phyloP scores from a whole-genome alignment of 64 coral and sea anemone genomes.

The Trachythela sp. region DNA sequence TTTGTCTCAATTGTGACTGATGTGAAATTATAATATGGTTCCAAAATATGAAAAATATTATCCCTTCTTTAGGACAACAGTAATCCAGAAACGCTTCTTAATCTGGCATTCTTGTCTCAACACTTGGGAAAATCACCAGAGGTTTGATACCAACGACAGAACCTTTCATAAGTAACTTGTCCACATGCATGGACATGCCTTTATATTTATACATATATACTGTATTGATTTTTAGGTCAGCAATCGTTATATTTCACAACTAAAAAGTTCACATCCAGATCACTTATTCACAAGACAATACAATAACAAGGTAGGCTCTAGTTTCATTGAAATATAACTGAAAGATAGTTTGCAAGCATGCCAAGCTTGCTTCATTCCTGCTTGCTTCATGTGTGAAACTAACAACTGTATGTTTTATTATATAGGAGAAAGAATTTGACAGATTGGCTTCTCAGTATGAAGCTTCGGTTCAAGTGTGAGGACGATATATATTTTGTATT shows the following conservation, averaged over 20 bases:
- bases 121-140: conserved; percentile 91
- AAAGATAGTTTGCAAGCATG: too few relatives aligned
- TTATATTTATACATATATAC: neutral
- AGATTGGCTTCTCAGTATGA: conserved; percentile 56
- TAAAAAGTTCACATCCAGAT: conserved; percentile 81
- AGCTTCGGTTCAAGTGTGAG: neutral
- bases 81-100: conserved; percentile 87
- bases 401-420: too few relatives aligned
- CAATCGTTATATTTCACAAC: conserved; percentile 79
- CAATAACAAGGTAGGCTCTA: conserved; percentile 46
- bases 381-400: too few relatives aligned
- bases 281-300: conserved; percentile 79
- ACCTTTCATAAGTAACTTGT: neutral
- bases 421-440: conserved; percentile 65
- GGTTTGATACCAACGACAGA: conserved; percentile 23
- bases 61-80: conserved; percentile 65
- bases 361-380: too few relatives aligned
- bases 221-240: conserved; percentile 56
- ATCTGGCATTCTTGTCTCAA: conserved; percentile 83
- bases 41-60: too few relatives aligned
- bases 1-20: too few relatives aligned
- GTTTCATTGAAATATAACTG: too few relatives aligned
- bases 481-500: neutral
- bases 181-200: neutral
- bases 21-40: too few relatives aligned